Evolutionary conservation across 2,113 vertebrate genomes (phyloP).

Genomic region (Albula goreensis): DNA sequence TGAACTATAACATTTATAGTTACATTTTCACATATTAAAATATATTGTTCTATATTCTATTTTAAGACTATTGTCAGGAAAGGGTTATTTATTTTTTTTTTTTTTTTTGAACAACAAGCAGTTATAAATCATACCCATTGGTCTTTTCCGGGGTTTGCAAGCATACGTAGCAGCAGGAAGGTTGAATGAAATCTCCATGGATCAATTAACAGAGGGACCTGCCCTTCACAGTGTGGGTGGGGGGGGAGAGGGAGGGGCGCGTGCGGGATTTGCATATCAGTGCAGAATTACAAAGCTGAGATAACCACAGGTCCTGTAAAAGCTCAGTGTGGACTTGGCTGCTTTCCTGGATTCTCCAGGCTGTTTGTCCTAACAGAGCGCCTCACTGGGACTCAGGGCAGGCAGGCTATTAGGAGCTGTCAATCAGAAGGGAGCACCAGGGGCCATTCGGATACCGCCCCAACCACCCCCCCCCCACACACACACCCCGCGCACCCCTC

Average conservation of each 20-base stretch:
- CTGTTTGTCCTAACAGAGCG: conserved; percentile 89
- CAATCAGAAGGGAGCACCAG: conserved; percentile 73
- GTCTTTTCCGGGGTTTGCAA: background rate
- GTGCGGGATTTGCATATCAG: conserved; percentile 83
- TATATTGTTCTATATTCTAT: too few species aligned
- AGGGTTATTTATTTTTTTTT: background rate
- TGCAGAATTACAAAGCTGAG: conserved; percentile 87
- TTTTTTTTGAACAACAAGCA: background rate
- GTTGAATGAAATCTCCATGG: conserved; percentile 81
- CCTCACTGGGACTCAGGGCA: conserved; percentile 85
- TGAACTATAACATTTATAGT: too few species aligned
- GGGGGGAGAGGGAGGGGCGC: background rate
- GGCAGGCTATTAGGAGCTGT: conserved; percentile 88
- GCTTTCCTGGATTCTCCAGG: conserved; percentile 85
- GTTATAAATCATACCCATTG: background rate
- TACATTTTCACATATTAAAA: too few species aligned
- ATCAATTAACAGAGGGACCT: conserved; percentile 90
- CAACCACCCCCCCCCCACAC: conserved; percentile 51
- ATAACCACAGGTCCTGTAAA: conserved; percentile 85
- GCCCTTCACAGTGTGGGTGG: conserved; percentile 77
- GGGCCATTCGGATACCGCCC: background rate
- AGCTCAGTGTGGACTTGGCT: conserved; percentile 87
- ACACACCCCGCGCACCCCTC: conserved; percentile 53
- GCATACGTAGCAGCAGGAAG: conserved; percentile 41
- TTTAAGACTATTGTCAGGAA: too few species aligned